phyloP scores from a whole-genome alignment of 2,888 invertebrate genomes.

The Xanthorhoe spadicearia region DNA sequence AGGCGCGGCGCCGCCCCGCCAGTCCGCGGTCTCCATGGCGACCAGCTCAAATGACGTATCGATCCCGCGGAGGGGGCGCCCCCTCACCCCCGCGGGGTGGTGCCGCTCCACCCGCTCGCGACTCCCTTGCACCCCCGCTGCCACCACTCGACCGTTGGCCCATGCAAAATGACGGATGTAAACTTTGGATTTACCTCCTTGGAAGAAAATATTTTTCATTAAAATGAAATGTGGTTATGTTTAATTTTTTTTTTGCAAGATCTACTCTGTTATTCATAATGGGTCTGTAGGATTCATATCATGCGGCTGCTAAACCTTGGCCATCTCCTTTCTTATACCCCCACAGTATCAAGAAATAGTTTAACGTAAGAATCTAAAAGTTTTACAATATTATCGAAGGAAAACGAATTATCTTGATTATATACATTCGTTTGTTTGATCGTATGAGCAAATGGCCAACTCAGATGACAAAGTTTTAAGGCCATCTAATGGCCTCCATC shows the following conservation, averaged over 20 bases:
- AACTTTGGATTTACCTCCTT: slow-evolving; percentile 84
- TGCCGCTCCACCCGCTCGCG: slow-evolving; percentile 78
- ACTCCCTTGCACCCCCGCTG: slow-evolving; percentile 67
- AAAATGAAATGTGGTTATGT: slow-evolving; percentile 78
- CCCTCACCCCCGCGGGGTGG: slow-evolving; percentile 68
- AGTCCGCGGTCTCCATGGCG: slow-evolving; percentile 84
- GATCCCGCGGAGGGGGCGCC: slow-evolving; percentile 77
- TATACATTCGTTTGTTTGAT: too few relatives aligned
- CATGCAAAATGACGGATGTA: slow-evolving; percentile 85
- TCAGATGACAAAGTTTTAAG: too few relatives aligned
- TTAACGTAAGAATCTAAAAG: too few relatives aligned
- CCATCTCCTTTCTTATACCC: too few relatives aligned
- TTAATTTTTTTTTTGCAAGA: slow-evolving; percentile 57
- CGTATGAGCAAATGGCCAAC: too few relatives aligned
- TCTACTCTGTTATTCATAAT: not conserved
- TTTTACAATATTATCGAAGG: too few relatives aligned
- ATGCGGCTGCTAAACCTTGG: too few relatives aligned
- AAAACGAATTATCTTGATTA: too few relatives aligned
- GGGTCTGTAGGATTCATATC: too few relatives aligned
- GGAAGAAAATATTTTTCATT: slow-evolving; percentile 83
- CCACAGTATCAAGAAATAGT: too few relatives aligned
- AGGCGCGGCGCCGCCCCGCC: slow-evolving; percentile 83
- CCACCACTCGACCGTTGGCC: slow-evolving; percentile 82
- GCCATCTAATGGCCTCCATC: too few relatives aligned
- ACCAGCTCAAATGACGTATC: slow-evolving; percentile 85